Percentiles rank a stretch among this genome's conserved stretches.
phyloP scores from a whole-genome alignment of 2,888 invertebrate genomes.

The Sphinx pinastri region DNA sequence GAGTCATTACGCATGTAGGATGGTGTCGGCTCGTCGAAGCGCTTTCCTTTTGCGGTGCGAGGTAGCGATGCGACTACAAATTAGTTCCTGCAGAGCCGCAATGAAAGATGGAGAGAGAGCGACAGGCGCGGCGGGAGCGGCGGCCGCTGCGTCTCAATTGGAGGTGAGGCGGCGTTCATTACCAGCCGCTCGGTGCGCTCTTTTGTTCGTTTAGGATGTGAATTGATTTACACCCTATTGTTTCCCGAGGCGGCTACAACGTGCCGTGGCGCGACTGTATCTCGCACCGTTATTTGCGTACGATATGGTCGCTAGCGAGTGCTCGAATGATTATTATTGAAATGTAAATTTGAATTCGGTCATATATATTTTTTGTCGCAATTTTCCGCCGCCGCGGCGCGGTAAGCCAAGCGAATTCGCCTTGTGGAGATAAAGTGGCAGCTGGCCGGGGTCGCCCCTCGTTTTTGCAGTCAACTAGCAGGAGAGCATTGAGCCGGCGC shows the following conservation, averaged over 20 bases:
- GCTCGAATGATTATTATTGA: slow-evolving; percentile 56
- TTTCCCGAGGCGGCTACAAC: slow-evolving; percentile 49
- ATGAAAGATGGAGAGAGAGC: slow-evolving; percentile 60
- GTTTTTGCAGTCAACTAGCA: slow-evolving; percentile 61
- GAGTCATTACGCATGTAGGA: slow-evolving; percentile 64
- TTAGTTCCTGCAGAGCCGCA: slow-evolving; percentile 60
- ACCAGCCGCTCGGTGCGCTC: slow-evolving; percentile 52
- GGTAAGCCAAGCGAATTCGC: slow-evolving; percentile 47
- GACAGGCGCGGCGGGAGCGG: slow-evolving; percentile 56
- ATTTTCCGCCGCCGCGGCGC: slow-evolving; percentile 41
- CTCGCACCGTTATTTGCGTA: slow-evolving; percentile 50
- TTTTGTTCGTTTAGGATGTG: slow-evolving; percentile 62
- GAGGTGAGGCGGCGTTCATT: slow-evolving; percentile 46
- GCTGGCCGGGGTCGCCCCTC: slow-evolving; percentile 64
- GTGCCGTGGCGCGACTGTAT: slow-evolving; percentile 32
- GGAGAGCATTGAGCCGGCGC: slow-evolving; percentile 54
- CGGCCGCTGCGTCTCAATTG: slow-evolving; percentile 35
- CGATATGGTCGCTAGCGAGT: slow-evolving; percentile 49
- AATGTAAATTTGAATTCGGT: slow-evolving; percentile 62
- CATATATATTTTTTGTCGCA: slow-evolving; percentile 52
- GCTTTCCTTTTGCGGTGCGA: slow-evolving; percentile 62
- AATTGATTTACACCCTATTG: slow-evolving; percentile 77
- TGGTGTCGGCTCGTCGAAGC: slow-evolving; percentile 50
- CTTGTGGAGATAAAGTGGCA: slow-evolving; percentile 68
- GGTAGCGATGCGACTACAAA: slow-evolving; percentile 64